These are phyloP conservation scores for Chaenogobius annularis DNA, from an alignment of 2,113 vertebrate species.

Conservation along the genomic window DNA sequence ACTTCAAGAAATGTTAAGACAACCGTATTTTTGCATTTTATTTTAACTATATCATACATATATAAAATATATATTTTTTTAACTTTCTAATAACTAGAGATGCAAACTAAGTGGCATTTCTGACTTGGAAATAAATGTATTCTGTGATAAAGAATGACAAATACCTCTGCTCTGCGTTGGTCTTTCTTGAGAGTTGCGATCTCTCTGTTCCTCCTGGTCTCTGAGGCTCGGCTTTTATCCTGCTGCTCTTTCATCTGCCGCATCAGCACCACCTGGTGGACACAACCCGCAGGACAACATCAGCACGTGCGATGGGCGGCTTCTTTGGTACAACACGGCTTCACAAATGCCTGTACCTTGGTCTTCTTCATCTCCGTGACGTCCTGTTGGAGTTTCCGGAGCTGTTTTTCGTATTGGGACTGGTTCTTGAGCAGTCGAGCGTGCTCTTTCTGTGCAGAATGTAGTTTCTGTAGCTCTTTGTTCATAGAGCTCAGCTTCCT, in stretches of 20 bases:
- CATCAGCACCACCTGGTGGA: conserved; percentile 89
- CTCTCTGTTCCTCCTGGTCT: conserved; percentile 90
- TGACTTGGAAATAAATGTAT: too few relatives aligned
- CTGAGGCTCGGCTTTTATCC: conserved; percentile 86
- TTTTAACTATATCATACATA: too few relatives aligned
- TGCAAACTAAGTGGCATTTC: too few relatives aligned
- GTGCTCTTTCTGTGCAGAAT: conserved; percentile 94
- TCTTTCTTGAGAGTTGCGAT: conserved; percentile 96
- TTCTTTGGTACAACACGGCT: neutral
- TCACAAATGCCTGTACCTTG: conserved; percentile 78
- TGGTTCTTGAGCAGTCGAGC: conserved; percentile 94
- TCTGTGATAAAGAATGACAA: neutral
- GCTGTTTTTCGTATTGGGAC: conserved; percentile 95
- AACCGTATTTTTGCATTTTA: too few relatives aligned
- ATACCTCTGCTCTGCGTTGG: conserved; percentile 90
- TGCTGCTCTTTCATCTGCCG: conserved; percentile 99
- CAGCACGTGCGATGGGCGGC: too few relatives aligned
- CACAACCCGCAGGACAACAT: neutral
- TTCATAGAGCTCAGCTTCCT: conserved; percentile 95
- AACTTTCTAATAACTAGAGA: too few relatives aligned
- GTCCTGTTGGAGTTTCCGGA: conserved; percentile 93
- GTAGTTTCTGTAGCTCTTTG: conserved; percentile 94
- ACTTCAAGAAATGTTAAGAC: too few relatives aligned
- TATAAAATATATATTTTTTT: too few relatives aligned
- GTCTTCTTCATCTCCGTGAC: conserved; percentile 98